Percentiles rank a stretch among this genome's conserved stretches.
These are phyloP conservation scores for Notodonta ziczac DNA, from an alignment of 2,888 invertebrate genomes.

Conservation along the genomic window DNA sequence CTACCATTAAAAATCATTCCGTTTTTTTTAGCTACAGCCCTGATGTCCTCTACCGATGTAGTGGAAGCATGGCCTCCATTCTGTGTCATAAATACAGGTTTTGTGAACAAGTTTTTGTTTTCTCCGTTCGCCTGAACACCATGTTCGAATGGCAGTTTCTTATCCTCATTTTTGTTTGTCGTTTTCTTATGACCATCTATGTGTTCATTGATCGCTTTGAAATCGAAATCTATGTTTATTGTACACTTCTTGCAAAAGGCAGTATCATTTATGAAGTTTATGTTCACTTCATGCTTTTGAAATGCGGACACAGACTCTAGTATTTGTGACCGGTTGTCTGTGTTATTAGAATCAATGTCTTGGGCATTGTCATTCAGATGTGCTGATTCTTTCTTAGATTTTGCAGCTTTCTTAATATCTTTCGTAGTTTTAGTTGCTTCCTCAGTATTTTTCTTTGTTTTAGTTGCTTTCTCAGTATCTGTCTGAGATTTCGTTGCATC, in stretches of 20 bases:
- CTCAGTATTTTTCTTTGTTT: background rate
- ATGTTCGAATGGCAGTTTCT: background rate
- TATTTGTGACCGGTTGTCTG: background rate
- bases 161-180: background rate
- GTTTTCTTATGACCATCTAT: conserved; percentile 1
- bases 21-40: background rate
- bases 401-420: background rate
- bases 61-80: background rate
- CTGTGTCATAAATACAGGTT: background rate
- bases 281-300: conserved; percentile 43
- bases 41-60: background rate
- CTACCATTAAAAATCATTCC: conserved; percentile 1
- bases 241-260: conserved; percentile 38
- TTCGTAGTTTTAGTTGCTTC: background rate
- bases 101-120: background rate
- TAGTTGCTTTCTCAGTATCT: background rate
- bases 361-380: background rate
- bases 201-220: background rate
- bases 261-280: conserved; percentile 40
- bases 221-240: background rate
- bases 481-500: background rate
- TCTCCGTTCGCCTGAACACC: conserved; percentile 19
- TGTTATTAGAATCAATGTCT: background rate
- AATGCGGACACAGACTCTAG: conserved; percentile 28
- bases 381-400: background rate